Evolutionary conservation across 2,888 invertebrate species (phyloP), one percentile per base, ranked within the genome.

Genomic region (Hirtodrosophila histrioides): DNA sequence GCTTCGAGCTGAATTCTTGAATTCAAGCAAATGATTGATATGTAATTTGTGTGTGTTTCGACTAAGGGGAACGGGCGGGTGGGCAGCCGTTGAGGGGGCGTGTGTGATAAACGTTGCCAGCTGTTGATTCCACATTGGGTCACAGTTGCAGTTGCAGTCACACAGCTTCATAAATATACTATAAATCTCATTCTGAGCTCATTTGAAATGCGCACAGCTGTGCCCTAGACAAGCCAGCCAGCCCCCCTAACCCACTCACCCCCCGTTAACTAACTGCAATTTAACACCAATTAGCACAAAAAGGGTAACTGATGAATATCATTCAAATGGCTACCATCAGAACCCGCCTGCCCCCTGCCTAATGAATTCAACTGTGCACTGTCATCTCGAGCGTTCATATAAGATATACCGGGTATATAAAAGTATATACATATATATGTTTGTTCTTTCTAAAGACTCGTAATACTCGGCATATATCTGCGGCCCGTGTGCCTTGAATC

Each of bases 281-380:
- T 76, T 74, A 72, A 84, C 48, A 69, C 69, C 85, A 88, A 88
- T 84, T 84, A 88, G 82, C 74, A 65, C 40, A 72, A 81, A 77
- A 77, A 77, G 87, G 85, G 71, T 77, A 87, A 62, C 70, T 62
- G 62, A 58, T 82, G 77, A 72, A 83, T 82, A 82, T 68, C 79
- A 72, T 64, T 64, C 56, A 54, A 37, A 46, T 60, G 29, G 11
- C 41, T 31, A 45, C 45, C 35, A 31, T 17, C 41, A 43, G 56
- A 24, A 27, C 45, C 9, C 3, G 33, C 1, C 11, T 5, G 39
- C 2, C 45, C 27, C 23, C 27, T 4, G 51, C 45, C 17, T 72
- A 76, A 73, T 76, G 77, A 76, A 76, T 60, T 37, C 50, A 54
- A 41, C 31, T 43, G 33, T 58, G 69, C 58, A 24, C 58, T 55